phyloP scores from a whole-genome alignment of 2,888 invertebrate species.

The Patella caerulea region DNA sequence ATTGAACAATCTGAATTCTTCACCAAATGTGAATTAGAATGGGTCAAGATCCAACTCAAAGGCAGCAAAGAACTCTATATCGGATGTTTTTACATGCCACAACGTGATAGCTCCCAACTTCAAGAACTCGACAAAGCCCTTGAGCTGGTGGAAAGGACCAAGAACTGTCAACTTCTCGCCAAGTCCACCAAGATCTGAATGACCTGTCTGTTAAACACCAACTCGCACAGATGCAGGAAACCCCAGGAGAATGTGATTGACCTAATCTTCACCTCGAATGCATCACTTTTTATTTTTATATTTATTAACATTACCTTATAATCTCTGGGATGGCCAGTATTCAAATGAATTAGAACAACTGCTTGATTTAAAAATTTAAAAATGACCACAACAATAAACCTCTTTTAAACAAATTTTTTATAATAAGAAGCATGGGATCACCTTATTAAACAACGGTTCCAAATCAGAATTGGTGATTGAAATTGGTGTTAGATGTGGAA shows the following conservation, averaged over 20 bases:
- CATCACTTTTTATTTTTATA: too few relatives aligned
- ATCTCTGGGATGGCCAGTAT: too few relatives aligned
- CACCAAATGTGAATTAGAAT: slow-evolving; percentile 34
- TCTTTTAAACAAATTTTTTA: too few relatives aligned
- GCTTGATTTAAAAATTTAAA: too few relatives aligned
- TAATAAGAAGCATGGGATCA: too few relatives aligned
- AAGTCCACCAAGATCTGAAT: slow-evolving; percentile 24
- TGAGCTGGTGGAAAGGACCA: not conserved
- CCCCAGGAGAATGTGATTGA: slow-evolving; percentile 30
- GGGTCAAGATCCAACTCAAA: slow-evolving; percentile 32
- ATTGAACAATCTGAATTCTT: slow-evolving; percentile 31
- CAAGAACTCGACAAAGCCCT: slow-evolving; percentile 24
- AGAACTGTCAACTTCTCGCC: slow-evolving; percentile 20
- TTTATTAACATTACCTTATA: too few relatives aligned
- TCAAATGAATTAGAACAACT: too few relatives aligned
- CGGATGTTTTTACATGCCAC: slow-evolving; percentile 33
- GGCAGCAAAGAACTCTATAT: slow-evolving; percentile 26
- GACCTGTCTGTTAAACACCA: slow-evolving; percentile 21
- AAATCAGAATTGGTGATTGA: too few relatives aligned
- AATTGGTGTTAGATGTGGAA: too few relatives aligned
- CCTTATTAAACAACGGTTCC: too few relatives aligned
- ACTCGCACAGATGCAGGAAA: slow-evolving; percentile 28
- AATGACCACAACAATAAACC: too few relatives aligned
- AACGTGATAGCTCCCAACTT: slow-evolving; percentile 17
- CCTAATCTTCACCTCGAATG: slow-evolving; percentile 30